A percentile compares a stretch with the other conserved stretches of the same genome.
These are phyloP conservation scores for Pheucticus melanocephalus DNA, from an alignment of 2,113 vertebrate genomes.

Conservation along the genomic window DNA sequence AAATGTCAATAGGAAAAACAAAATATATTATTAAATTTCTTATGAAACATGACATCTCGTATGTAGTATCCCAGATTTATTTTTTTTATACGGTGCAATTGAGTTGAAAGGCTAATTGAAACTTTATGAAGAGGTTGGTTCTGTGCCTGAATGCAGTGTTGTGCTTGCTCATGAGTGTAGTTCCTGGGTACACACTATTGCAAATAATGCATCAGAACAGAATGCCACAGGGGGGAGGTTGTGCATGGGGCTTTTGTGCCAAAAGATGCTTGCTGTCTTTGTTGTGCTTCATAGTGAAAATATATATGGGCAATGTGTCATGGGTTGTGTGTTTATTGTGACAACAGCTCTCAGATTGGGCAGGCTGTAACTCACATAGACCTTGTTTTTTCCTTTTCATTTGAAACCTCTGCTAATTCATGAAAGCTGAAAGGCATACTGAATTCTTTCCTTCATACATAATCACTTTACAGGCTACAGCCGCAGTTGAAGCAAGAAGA, in stretches of 20 bases:
- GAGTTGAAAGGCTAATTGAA: constrained; percentile 45
- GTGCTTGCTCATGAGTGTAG: not conserved
- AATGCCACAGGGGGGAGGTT: not conserved
- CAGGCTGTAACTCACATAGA: not conserved
- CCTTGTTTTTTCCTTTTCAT: constrained; percentile 9
- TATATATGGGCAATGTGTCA: not conserved
- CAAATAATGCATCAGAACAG: not conserved
- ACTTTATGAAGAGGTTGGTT: constrained; percentile 21
- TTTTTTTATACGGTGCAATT: not conserved
- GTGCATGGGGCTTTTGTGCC: not conserved
- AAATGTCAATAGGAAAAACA: constrained; percentile 61
- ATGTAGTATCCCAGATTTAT: not conserved
- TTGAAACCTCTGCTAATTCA: constrained; percentile 51
- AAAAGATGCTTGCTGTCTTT: not conserved
- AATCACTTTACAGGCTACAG: constrained; percentile 17
- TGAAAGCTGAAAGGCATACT: constrained; percentile 44
- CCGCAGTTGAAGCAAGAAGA: not conserved
- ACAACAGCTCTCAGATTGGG: not conserved
- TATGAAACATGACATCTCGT: constrained; percentile 14
- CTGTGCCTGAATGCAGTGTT: not conserved
- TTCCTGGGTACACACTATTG: not conserved
- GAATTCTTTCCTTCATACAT: constrained; percentile 59
- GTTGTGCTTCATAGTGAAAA: not conserved
- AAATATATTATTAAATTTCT: constrained; percentile 33
- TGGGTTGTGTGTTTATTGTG: not conserved